Percentiles rank a stretch among this genome's conserved stretches.
Conservation (phyloP, 1,140 invertebrate genomes). For the Eurosta solidaginis region DNA sequence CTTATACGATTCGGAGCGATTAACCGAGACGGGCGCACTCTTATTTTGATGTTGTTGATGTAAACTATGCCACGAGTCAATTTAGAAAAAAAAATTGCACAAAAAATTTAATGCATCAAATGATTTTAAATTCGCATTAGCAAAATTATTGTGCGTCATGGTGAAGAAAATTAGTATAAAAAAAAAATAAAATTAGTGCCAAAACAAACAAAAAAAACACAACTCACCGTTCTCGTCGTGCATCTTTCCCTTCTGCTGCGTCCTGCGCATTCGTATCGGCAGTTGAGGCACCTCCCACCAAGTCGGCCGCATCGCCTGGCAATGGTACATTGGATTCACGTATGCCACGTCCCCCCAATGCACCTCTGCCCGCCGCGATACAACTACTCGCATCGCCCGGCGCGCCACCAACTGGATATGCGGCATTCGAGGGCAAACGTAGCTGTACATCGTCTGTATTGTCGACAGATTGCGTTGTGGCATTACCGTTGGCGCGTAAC, state of each 20-base stretch:
- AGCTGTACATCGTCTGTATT: slow-evolving; percentile 39
- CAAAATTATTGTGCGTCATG: background rate
- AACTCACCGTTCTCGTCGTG: slow-evolving; percentile 49
- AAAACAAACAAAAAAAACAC: background rate
- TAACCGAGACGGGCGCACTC: slow-evolving; percentile 56
- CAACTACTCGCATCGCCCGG: slow-evolving; percentile 28
- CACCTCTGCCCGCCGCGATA: slow-evolving; percentile 36
- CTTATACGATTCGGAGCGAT: slow-evolving; percentile 59
- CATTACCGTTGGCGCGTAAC: slow-evolving; percentile 54
- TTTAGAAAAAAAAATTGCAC: background rate
- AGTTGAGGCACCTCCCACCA: slow-evolving; percentile 39
- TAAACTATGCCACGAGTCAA: slow-evolving; percentile 39
- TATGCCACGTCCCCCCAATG: background rate
- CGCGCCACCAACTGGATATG: slow-evolving; percentile 32
- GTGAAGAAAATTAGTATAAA: slow-evolving; percentile 5
- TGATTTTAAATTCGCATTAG: background rate
- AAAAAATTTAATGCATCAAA: background rate
- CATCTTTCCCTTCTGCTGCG: slow-evolving; percentile 43
- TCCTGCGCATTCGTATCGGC: slow-evolving; percentile 50
- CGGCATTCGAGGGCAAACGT: background rate
- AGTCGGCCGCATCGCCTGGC: slow-evolving; percentile 27
- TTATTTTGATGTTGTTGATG: slow-evolving; percentile 49
- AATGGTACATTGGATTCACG: background rate
- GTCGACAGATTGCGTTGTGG: slow-evolving; percentile 48
- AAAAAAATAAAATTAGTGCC: background rate